phyloP scores from a whole-genome alignment of 2,888 invertebrate species.

The Hermodice carunculata region DNA sequence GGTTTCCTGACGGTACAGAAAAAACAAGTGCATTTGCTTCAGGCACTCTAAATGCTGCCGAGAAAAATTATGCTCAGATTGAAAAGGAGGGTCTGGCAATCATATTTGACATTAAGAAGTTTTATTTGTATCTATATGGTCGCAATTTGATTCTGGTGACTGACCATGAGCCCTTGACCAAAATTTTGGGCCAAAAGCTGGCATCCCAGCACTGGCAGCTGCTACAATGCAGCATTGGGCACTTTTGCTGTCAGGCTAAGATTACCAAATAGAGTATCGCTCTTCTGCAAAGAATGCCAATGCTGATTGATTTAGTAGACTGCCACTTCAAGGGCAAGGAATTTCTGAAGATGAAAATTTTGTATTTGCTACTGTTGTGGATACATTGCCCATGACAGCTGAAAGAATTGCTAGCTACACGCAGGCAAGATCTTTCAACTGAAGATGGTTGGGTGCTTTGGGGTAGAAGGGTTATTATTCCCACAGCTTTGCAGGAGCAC shows the following conservation, averaged over 20 bases:
- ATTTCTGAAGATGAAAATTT: background rate
- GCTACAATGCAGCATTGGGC: conserved; percentile 53
- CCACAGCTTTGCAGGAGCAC: background rate
- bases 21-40: conserved; percentile 53
- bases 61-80: conserved; percentile 62
- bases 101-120: conserved; percentile 67
- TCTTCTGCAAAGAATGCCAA: conserved; percentile 51
- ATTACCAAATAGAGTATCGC: conserved; percentile 56
- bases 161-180: conserved; percentile 67
- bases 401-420: background rate
- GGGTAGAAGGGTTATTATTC: conserved; percentile 2
- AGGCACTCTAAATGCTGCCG: conserved; percentile 66
- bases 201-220: conserved; percentile 51
- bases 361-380: background rate
- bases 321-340: conserved; percentile 19
- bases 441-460: conserved; percentile 5
- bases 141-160: conserved; percentile 67
- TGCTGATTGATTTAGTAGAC: conserved; percentile 61
- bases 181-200: conserved; percentile 61
- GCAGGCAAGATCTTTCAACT: background rate
- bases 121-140: conserved; percentile 68
- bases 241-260: conserved; percentile 61
- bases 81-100: conserved; percentile 66
- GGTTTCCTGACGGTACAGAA: background rate
- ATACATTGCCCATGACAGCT: background rate